Percentiles rank a stretch among this genome's conserved stretches.
phyloP scores from a whole-genome alignment of 1,140 invertebrate species.

The Macrobrachium nipponense region DNA sequence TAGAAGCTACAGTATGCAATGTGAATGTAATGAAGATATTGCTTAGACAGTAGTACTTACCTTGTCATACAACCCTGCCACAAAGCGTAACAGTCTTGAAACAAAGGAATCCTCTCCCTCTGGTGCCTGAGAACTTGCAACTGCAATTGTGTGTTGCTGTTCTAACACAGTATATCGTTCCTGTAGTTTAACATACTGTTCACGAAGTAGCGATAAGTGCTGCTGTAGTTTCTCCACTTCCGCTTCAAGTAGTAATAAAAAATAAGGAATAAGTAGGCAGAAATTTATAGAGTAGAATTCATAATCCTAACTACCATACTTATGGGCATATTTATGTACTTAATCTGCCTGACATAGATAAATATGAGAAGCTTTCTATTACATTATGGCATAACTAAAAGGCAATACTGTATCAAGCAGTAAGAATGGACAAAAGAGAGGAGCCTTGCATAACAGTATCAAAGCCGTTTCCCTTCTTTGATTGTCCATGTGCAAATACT shows the following conservation, averaged over 20 bases:
- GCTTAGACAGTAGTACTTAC: constrained; percentile 66
- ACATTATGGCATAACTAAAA: too few species aligned
- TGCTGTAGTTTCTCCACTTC: constrained; percentile 85
- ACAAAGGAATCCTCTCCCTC: constrained; percentile 81
- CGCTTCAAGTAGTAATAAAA: background rate
- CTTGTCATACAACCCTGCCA: constrained; percentile 83
- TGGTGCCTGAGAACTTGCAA: constrained; percentile 74
- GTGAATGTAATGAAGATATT: background rate
- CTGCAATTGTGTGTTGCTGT: constrained; percentile 82
- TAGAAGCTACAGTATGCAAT: constrained; percentile 4
- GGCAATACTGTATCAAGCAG: too few species aligned
- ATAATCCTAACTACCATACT: too few species aligned
- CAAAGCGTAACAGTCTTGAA: constrained; percentile 80
- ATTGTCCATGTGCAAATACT: too few species aligned
- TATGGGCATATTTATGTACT: too few species aligned
- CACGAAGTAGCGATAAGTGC: constrained; percentile 85
- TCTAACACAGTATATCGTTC: constrained; percentile 84
- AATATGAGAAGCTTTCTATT: too few species aligned
- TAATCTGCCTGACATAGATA: too few species aligned
- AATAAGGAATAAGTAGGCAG: too few species aligned
- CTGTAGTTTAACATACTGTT: constrained; percentile 92
- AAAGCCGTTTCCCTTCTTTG: too few species aligned
- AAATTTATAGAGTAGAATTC: too few species aligned
- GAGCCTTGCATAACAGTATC: too few species aligned
- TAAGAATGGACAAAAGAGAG: too few species aligned